Base-by-base conservation (phyloP, 2,113 vertebrate genomes). In the Erinaceus europaeus region DNA sequence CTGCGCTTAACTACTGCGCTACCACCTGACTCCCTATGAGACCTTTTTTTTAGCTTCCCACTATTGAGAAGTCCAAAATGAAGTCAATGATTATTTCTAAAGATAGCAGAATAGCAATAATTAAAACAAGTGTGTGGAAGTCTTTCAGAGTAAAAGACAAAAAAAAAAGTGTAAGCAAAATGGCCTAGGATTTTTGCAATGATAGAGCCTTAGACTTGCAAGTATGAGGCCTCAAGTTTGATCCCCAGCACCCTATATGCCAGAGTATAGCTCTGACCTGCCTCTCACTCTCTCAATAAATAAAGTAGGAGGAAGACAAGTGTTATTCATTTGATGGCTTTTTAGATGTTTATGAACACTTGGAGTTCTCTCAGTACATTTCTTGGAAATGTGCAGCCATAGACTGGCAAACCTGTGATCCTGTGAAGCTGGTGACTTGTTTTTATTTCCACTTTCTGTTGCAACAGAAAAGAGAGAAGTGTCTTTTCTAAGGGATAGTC, bases 361-460 rank as follows among this genome's bases (percentile, higher is more conserved):
- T 88, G 44, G 46, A 44, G 29, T 71, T 17, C 32, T 48, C 21
- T 18, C 18, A 68, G 38, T 72, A 23, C 62, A 57, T 83, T 83
- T 62, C 62, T 87, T 86, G 53, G 76, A 8, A 40, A 48, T 73
- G 64, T 76, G 50, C 11, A 68, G 15, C 25, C 48, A 36, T 61
- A 12, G 36, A 18, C 14, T 72, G 46, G 90, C 44, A 71, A 72
- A 38, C 15, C 23, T 92, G 85, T 88, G 61, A 90, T 84, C 12
- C 27, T 42, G 11, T 25, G 64, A 74, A 12, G 27, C 6, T 88
- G 32, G 23, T 74, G 36, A 21, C 55, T 91, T 82, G 32, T 84
- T 91, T 91, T 88, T 32, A 69, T 15, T 84, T 86, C n/a, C 9
- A 82, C 27, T 62, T 92, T 52, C 38, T 4, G 44, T 73, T 86